Evolutionary conservation across 2,797 vertebrate genomes (phyloP).

Genomic region (Acipenser oxyrinchus): DNA sequence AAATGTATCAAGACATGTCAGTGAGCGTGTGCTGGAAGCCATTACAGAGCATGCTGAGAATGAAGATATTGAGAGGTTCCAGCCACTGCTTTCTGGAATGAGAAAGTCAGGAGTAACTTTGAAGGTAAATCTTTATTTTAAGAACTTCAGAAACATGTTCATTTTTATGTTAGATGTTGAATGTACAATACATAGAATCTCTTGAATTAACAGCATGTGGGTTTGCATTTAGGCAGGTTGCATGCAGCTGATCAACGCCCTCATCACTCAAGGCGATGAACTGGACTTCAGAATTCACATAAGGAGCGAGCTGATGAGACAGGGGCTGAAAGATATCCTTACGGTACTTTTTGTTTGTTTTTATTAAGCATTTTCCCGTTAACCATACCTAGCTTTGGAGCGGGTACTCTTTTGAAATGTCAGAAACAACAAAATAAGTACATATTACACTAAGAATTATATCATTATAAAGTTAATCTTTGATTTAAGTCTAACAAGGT

Average conservation of each 20-base stretch:
- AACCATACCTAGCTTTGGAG: too few relatives aligned
- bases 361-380: too few relatives aligned
- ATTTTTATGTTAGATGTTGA: too few relatives aligned
- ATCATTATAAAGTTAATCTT: too few relatives aligned
- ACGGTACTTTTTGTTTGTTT: constrained; percentile 46
- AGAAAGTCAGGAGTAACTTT: constrained; percentile 58
- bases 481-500: too few relatives aligned
- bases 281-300: constrained; percentile 88
- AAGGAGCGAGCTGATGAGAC: constrained; percentile 78
- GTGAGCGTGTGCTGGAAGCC: constrained; percentile 74
- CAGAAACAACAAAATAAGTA: too few relatives aligned
- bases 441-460: too few relatives aligned
- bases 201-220: not conserved
- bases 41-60: constrained; percentile 79
- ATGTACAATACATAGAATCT: too few relatives aligned
- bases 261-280: constrained; percentile 81
- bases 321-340: constrained; percentile 67
- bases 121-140: constrained; percentile 51
- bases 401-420: too few relatives aligned
- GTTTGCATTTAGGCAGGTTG: constrained; percentile 53
- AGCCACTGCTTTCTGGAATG: constrained; percentile 76
- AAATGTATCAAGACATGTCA: constrained; percentile 54
- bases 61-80: constrained; percentile 76
- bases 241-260: constrained; percentile 82
- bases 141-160: too few relatives aligned